Conservation (phyloP, 2,797 vertebrate species). For the Ctenosaura bakeri region DNA sequence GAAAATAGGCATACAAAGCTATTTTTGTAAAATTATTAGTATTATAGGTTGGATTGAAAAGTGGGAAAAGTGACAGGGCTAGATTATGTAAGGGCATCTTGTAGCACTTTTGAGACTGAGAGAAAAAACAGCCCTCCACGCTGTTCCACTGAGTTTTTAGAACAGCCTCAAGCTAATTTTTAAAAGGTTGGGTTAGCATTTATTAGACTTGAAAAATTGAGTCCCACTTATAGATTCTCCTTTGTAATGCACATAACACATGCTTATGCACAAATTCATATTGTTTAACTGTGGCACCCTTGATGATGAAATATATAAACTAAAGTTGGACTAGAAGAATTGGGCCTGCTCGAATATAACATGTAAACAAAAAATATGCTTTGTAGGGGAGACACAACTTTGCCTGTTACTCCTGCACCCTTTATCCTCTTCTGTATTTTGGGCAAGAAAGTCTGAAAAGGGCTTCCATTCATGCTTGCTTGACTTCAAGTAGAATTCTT, state of each 20-base stretch:
- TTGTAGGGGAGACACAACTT: background rate
- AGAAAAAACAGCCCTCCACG: background rate
- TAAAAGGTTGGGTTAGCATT: background rate
- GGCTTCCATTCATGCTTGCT: background rate
- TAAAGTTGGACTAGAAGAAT: too few relatives aligned
- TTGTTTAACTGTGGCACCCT: background rate
- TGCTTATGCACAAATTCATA: background rate
- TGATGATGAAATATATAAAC: too few relatives aligned
- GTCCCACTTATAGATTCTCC: background rate
- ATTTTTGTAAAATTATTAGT: background rate
- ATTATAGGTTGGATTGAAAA: background rate
- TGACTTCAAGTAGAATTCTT: background rate
- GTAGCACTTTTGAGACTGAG: background rate
- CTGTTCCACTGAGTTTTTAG: background rate
- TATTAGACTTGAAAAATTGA: background rate
- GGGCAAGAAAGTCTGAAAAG: background rate
- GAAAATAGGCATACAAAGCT: background rate
- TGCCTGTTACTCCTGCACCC: background rate
- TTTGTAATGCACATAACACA: background rate
- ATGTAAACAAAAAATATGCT: too few relatives aligned
- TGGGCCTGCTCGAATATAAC: too few relatives aligned
- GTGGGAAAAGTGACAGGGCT: too few relatives aligned
- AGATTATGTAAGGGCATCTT: too few relatives aligned
- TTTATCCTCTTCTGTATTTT: background rate
- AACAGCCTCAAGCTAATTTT: background rate